Base-by-base conservation (phyloP, 37 sponge, comb jelly and placozoan genomes). In the Haliclona indistincta region DNA sequence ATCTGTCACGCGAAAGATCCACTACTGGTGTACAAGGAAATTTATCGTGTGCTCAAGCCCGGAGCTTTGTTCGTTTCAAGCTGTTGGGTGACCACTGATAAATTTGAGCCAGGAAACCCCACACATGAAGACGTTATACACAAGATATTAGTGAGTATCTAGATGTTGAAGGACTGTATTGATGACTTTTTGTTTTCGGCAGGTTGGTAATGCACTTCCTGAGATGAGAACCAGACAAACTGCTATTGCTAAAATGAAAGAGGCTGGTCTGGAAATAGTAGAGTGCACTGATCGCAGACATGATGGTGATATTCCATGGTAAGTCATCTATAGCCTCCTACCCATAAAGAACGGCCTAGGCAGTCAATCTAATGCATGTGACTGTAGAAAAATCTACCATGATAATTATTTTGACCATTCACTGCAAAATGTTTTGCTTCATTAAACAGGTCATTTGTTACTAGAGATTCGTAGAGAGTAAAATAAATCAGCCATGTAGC, bases 31-130 rank as follows among this genome's bases (percentile, higher is more conserved):
- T 91, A 79, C 79, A 76, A 40, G 20, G 91, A 91, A 61, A 67
- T 80, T 23, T 33, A 43, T 8, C 68, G 91, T 22, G 83, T 91
- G 29, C 62, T 91, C 28, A 91, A 91, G 63, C 91, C 91, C 42
- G 91, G 91, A 25, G 78, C 73, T 30, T 10, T 81, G 36, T 81
- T 76, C 70, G 86, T 75, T 6, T 64, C 62, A 23, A 19, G 30
- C 30, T 73, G 79, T 3, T 91, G 91, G 91, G 64, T 42, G 26
- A 43, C 80, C 33, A 91, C 91, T 19, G 91, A 91, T 56, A 71
- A 71, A 52, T 91, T 82, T 45, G 54, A 86, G 54, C 73, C 77
- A 6, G 40, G 53, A 37, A 72, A 81, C 53, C 68, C 77, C 11
- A 63, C 65, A 25, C 91, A 91, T 51, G 67, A 83, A 32, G 54